phyloP scores from a whole-genome alignment of 2,113 vertebrate species.

The Rhegmatorhina hoffmannsi region DNA sequence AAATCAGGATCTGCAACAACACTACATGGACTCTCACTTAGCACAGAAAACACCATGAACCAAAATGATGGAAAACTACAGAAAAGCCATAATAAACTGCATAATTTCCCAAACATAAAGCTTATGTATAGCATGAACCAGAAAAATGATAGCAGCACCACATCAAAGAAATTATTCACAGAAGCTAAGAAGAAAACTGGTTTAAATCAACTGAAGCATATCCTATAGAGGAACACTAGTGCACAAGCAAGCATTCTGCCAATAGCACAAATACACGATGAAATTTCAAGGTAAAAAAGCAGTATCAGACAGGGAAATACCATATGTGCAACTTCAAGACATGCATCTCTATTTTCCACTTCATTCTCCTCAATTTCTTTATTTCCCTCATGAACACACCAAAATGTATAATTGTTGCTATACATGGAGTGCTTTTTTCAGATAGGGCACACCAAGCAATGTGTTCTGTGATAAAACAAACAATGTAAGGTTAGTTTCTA shows the following conservation, averaged over 20 bases:
- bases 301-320: not conserved
- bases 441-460: not conserved
- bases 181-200: not conserved
- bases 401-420: not conserved
- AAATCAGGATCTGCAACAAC: not conserved
- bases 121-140: not conserved
- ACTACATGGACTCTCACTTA: not conserved
- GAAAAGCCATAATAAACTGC: not conserved
- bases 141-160: not conserved
- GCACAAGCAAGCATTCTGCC: not conserved
- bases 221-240: not conserved
- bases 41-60: not conserved
- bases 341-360: not conserved
- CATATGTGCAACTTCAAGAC: not conserved
- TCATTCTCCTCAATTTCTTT: not conserved
- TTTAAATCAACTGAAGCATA: not conserved
- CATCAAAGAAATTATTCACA: constrained; percentile 15
- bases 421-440: not conserved
- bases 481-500: not conserved
- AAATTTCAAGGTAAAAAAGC: not conserved
- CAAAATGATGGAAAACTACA: not conserved
- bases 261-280: not conserved
- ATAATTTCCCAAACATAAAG: not conserved
- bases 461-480: not conserved
- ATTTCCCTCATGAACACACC: not conserved